Evolutionary conservation across 2,113 vertebrate genomes (phyloP).

Genomic region (Amblyornis subalaris): DNA sequence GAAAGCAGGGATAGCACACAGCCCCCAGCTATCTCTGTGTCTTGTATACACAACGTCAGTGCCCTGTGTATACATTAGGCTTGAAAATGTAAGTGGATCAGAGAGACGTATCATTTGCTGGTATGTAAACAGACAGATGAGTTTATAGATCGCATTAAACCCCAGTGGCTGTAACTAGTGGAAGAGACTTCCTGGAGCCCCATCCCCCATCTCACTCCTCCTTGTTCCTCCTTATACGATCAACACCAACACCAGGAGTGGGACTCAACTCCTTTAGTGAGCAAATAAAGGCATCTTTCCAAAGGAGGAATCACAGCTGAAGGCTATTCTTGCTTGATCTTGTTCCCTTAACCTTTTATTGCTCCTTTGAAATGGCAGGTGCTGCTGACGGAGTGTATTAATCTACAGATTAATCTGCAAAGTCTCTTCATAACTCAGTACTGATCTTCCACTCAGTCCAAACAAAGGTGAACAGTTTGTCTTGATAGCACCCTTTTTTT

Average conservation of each 20-base stretch:
- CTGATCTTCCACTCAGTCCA: not conserved
- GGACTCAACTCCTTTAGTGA: constrained; percentile 5
- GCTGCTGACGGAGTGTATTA: not conserved
- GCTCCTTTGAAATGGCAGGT: not conserved
- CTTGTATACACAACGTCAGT: constrained; percentile 73
- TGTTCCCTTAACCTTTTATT: not conserved
- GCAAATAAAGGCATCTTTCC: constrained; percentile 12
- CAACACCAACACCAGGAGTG: not conserved
- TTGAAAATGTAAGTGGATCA: constrained; percentile 79
- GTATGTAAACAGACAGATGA: constrained; percentile 88
- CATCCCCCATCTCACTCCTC: constrained; percentile 36
- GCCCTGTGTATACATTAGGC: constrained; percentile 79
- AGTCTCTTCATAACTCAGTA: not conserved
- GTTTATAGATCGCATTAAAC: constrained; percentile 84
- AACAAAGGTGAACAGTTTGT: not conserved
- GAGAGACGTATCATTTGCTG: constrained; percentile 80
- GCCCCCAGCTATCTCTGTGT: constrained; percentile 74
- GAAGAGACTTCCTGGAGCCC: constrained; percentile 54
- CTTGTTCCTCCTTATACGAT: not conserved
- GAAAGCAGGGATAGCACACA: constrained; percentile 73
- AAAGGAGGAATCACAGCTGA: not conserved
- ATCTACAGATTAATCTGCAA: constrained; percentile 10
- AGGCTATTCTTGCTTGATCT: not conserved
- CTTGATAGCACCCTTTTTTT: not conserved
- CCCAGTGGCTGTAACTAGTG: constrained; percentile 72